phyloP scores from a whole-genome alignment of 1,140 invertebrate genomes.

The Pygmarrhopalites habei region DNA sequence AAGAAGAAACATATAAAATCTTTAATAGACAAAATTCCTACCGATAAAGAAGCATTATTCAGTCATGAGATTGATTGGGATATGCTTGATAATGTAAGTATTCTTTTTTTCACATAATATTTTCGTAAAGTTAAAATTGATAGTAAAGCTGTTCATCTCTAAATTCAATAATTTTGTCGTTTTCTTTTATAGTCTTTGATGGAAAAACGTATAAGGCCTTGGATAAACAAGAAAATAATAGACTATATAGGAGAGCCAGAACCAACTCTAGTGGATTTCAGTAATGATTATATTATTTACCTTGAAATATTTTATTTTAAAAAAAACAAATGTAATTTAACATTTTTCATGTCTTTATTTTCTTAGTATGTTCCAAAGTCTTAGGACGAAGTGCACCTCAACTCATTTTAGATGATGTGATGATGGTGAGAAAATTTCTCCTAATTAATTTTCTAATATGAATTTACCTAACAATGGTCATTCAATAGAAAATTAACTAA shows the following conservation, averaged over 20 bases:
- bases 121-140: no score
- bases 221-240: conserved; percentile 99
- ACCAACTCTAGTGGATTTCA: conserved; percentile 96
- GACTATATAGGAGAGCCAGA: conserved; percentile 99
- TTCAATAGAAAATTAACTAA: conserved; percentile 5
- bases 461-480: neutral
- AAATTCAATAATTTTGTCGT: no score
- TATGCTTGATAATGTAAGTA: conserved; percentile 67
- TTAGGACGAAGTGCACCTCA: conserved; percentile 84
- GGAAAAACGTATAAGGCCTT: conserved; percentile 94
- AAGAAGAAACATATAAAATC: conserved; percentile 93
- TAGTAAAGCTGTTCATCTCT: no score
- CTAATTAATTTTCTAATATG: neutral
- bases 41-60: conserved; percentile 91
- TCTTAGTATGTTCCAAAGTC: conserved; percentile 97
- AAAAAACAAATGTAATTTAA: no score
- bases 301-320: no score
- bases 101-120: no score
- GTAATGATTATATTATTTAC: no score
- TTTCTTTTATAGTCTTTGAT: conserved; percentile 63
- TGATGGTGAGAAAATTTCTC: conserved; percentile 68
- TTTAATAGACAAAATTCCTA: conserved; percentile 93
- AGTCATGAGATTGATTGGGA: conserved; percentile 87
- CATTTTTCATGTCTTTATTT: no score
- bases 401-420: conserved; percentile 92